Evolutionary conservation across 2,888 invertebrate species (phyloP).

Genomic region (Brenthis daphne): DNA sequence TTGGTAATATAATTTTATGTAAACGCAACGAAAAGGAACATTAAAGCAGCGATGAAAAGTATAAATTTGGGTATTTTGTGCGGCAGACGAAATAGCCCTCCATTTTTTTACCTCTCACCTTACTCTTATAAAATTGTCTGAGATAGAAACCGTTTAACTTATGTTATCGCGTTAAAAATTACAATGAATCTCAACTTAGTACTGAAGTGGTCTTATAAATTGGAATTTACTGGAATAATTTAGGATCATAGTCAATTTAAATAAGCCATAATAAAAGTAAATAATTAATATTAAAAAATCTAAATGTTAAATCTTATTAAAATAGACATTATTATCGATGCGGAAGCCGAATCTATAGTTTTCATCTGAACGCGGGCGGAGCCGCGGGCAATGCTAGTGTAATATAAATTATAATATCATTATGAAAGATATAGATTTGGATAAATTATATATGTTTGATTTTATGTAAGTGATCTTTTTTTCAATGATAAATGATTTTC

Average conservation of each 20-base stretch:
- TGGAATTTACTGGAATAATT: constrained; percentile 24
- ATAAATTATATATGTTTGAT: too few relatives aligned
- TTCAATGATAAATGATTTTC: too few relatives aligned
- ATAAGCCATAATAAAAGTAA: too few relatives aligned
- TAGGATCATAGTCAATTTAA: background rate
- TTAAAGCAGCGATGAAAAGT: constrained; percentile 40
- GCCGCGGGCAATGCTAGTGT: too few relatives aligned
- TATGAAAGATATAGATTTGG: too few relatives aligned
- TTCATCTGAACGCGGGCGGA: too few relatives aligned
- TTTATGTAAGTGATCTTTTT: too few relatives aligned
- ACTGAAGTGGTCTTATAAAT: constrained; percentile 23
- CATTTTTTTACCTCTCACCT: constrained; percentile 43
- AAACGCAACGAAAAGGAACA: constrained; percentile 37
- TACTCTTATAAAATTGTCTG: constrained; percentile 38
- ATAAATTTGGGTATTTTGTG: constrained; percentile 45
- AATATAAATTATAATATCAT: too few relatives aligned
- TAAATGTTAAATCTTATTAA: too few relatives aligned
- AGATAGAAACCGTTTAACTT: constrained; percentile 40
- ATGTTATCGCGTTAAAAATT: constrained; percentile 42
- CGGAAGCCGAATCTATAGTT: too few relatives aligned
- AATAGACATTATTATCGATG: too few relatives aligned
- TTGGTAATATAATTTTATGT: constrained; percentile 39
- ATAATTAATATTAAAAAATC: too few relatives aligned
- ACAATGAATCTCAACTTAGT: constrained; percentile 36
- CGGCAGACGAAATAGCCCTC: constrained; percentile 40